These are phyloP conservation scores for Syncerus caffer DNA, from an alignment of 2,797 vertebrate species.

Conservation along the genomic window DNA sequence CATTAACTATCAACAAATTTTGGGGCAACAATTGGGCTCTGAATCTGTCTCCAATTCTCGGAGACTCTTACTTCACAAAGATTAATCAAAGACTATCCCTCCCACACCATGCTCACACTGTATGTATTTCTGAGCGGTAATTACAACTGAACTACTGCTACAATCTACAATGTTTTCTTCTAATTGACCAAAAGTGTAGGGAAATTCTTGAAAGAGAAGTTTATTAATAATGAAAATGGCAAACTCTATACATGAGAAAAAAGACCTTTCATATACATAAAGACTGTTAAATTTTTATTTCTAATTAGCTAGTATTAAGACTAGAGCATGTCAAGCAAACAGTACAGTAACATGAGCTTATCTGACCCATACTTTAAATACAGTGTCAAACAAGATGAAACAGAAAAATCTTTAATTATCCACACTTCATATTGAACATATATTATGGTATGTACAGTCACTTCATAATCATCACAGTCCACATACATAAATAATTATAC, in stretches of 20 bases:
- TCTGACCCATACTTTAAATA: slow-evolving; percentile 9
- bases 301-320: slow-evolving; percentile 32
- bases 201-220: slow-evolving; percentile 39
- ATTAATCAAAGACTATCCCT: not conserved
- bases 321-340: not conserved
- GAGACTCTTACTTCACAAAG: not conserved
- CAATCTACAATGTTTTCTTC: not conserved
- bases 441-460: not conserved
- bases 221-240: slow-evolving; percentile 55
- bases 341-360: slow-evolving; percentile 17
- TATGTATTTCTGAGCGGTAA: not conserved
- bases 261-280: not conserved
- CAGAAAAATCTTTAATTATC: not conserved
- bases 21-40: not conserved
- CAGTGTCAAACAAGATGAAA: slow-evolving; percentile 11
- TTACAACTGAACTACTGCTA: not conserved
- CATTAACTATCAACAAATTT: slow-evolving; percentile 45
- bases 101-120: not conserved
- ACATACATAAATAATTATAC: slow-evolving; percentile 3
- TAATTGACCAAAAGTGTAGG: not conserved
- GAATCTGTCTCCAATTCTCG: not conserved
- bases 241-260: slow-evolving; percentile 12
- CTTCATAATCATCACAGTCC: slow-evolving; percentile 3
- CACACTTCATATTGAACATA: not conserved
- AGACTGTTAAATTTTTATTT: slow-evolving; percentile 42